Percentiles rank a stretch among this genome's conserved stretches.
Conservation (phyloP, 2,888 invertebrate genomes). For the Scelioninae gen. 1 region DNA sequence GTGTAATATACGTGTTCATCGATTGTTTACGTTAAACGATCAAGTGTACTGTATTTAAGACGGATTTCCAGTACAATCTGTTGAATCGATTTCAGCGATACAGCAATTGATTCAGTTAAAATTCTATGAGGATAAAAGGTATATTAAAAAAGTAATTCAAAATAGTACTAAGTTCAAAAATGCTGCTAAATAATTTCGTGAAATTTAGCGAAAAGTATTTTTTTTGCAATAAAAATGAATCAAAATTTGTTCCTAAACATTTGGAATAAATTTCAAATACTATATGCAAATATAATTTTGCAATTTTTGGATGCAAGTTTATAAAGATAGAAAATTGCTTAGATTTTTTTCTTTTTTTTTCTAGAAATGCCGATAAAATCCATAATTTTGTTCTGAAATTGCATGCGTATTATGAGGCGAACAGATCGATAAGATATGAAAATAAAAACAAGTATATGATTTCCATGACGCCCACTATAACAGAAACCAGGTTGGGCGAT, state of each 20-base stretch:
- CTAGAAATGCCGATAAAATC: background rate
- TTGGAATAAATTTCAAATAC: too few relatives aligned
- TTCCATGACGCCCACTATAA: constrained; percentile 43
- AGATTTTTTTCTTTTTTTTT: too few relatives aligned
- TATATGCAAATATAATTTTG: too few relatives aligned
- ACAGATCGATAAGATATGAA: constrained; percentile 29
- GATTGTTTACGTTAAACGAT: constrained; percentile 39
- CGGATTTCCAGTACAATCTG: constrained; percentile 16
- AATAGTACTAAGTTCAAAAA: too few relatives aligned
- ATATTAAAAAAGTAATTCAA: too few relatives aligned
- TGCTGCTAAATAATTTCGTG: too few relatives aligned
- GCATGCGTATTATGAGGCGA: background rate
- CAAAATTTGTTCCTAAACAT: too few relatives aligned
- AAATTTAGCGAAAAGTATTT: too few relatives aligned
- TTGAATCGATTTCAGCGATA: constrained; percentile 7
- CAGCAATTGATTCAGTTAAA: background rate
- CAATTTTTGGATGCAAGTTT: too few relatives aligned
- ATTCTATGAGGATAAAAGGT: too few relatives aligned
- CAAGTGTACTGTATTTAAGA: constrained; percentile 18
- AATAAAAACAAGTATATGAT: constrained; percentile 49
- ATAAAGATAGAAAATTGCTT: too few relatives aligned
- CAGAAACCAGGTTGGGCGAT: constrained; percentile 36
- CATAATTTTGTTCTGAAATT: constrained; percentile 11
- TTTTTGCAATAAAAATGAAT: too few relatives aligned
- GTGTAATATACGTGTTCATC: constrained; percentile 21